Evolutionary conservation across 1,140 invertebrate genomes (phyloP).

Genomic region (Drosophila malerkotliana): DNA sequence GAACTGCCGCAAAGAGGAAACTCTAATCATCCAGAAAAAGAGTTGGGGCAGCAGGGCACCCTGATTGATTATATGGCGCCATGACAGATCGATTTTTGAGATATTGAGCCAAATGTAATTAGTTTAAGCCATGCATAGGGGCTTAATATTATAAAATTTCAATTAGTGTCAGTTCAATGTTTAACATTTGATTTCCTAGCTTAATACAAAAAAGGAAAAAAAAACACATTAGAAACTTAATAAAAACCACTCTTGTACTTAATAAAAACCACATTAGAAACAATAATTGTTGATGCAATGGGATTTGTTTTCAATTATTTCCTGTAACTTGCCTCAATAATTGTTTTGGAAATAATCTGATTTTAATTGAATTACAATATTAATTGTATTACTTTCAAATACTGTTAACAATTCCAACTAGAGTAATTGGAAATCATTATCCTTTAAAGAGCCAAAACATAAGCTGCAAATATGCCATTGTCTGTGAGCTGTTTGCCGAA

Average conservation of each 20-base stretch:
- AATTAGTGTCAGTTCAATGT: no score
- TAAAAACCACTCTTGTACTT: no score
- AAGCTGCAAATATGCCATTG: conserved; percentile 25
- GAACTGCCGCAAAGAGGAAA: conserved; percentile 2
- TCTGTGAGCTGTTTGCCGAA: conserved; percentile 12
- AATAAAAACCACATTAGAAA: no score
- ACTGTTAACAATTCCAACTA: no score
- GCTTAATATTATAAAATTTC: no score
- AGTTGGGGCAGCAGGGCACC: background rate
- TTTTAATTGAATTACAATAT: background rate
- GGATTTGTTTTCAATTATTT: background rate
- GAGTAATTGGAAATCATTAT: background rate
- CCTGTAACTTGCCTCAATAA: no score
- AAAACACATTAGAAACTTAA: background rate
- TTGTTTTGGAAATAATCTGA: background rate
- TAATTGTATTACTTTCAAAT: no score
- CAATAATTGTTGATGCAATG: background rate
- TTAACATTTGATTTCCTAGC: no score
- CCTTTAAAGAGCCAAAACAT: conserved; percentile 1
- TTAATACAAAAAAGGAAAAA: no score
- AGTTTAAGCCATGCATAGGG: no score
- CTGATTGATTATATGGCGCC: conserved; percentile 28
- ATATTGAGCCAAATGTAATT: background rate
- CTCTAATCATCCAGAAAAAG: conserved; percentile 35
- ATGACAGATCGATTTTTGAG: background rate